Base-by-base conservation (phyloP, 2,797 vertebrate genomes). In the Saxicola maurus region DNA sequence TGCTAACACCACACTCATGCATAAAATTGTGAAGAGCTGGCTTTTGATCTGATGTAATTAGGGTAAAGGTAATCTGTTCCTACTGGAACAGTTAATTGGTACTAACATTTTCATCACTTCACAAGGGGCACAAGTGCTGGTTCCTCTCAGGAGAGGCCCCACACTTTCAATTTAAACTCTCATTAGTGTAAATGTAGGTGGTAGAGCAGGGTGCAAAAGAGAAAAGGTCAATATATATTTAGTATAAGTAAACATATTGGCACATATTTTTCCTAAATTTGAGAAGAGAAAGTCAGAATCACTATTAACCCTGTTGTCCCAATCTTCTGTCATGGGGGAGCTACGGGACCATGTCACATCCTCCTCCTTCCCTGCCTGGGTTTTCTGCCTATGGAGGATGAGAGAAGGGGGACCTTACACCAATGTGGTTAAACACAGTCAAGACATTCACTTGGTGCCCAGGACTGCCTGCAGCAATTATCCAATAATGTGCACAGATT, bases 1-100 rank as follows among this genome's bases (percentile, higher is more conserved):
- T 84, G 73, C 73, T 92, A 85, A 85, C 5, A 35, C 52, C 73
- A 62, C 1, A 2, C 21, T 85, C 79, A 86, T 66, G 43, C 78
- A 86, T 65, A 78, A 71, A 71, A 87, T 35, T 51, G 56, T 75
- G 43, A 82, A 87, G 76, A 87, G 40, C 62, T 27, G 27, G 55
- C 12, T 91, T 85, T 79, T 74, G 67, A 86, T 57, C 38, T 74
- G 55, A 80, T 51, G 42, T 82, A 91, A 90, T 78, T 59, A 76
- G 74, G 37, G 82, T 78, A 92, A 91, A 91, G 78, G 81, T 92
- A 74, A 76, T 52, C 20, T 35, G 13, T 49, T 92, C 56, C 79
- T 75, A 55, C n/a, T 27, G 46, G 25, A 48, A 48, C 25, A 16
- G 46, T 10, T 72, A 89, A 62, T 10, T 68, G 27, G 33, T 74